Percentiles rank a stretch among this genome's conserved stretches.
phyloP scores from a whole-genome alignment of 92 coral and sea anemone species.

The Pocillopora meandrina region DNA sequence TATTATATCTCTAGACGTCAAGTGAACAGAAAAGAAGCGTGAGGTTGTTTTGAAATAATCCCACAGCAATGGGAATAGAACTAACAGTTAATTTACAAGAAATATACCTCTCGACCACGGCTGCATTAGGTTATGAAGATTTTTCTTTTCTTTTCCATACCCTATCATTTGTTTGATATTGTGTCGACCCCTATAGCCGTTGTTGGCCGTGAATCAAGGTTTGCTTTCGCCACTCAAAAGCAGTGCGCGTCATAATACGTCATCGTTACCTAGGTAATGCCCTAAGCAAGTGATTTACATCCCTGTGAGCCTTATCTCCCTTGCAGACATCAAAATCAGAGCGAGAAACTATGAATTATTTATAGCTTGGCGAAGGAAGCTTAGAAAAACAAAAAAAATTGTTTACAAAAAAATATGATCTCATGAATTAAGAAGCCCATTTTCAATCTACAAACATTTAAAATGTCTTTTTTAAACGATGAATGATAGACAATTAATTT shows the following conservation, averaged over 20 bases:
- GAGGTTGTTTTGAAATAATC: slow-evolving; percentile 14
- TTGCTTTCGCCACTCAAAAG: slow-evolving; percentile 86
- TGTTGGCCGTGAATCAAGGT: slow-evolving; percentile 48
- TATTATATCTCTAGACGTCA: slow-evolving; percentile 48
- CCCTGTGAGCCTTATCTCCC: slow-evolving; percentile 31
- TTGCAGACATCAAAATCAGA: slow-evolving; percentile 14
- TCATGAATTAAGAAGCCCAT: slow-evolving; percentile 3
- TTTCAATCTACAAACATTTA: slow-evolving; percentile 2
- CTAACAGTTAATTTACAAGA: not conserved
- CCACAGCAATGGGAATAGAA: slow-evolving; percentile 4
- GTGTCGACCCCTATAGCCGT: slow-evolving; percentile 63
- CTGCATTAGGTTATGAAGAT: not conserved
- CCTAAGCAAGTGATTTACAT: slow-evolving; percentile 22
- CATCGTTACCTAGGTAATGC: slow-evolving; percentile 74
- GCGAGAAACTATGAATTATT: slow-evolving; percentile 62
- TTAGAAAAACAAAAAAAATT: slow-evolving; percentile 31
- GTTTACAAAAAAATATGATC: slow-evolving; percentile 21
- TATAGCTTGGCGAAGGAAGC: slow-evolving; percentile 39
- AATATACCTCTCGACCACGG: slow-evolving; percentile 26
- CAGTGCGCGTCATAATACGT: slow-evolving; percentile 85
- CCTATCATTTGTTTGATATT: slow-evolving; percentile 28
- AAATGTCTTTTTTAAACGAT: not conserved
- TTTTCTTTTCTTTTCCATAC: slow-evolving; percentile 35
- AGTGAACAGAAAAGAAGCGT: slow-evolving; percentile 28
- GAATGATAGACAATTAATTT: slow-evolving; percentile 8